Evolutionary conservation across 2,888 invertebrate genomes (phyloP).

Genomic region (Amiota communis): DNA sequence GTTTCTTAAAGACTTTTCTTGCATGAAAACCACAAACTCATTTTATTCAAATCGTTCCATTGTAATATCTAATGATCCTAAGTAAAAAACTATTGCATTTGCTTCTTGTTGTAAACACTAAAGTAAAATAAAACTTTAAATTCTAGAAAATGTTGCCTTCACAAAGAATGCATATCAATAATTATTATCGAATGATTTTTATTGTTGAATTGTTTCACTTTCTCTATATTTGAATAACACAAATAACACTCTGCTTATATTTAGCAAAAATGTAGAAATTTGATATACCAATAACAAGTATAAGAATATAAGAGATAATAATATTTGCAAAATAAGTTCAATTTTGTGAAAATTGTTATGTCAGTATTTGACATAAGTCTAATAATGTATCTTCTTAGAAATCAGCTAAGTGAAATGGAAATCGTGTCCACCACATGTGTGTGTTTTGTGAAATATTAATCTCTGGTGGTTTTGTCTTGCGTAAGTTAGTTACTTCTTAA

Average conservation of each 20-base stretch:
- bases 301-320: slow-evolving; percentile 1
- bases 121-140: too few relatives aligned
- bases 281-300: not conserved
- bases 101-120: too few relatives aligned
- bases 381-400: not conserved
- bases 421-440: not conserved
- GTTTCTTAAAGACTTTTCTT: too few relatives aligned
- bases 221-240: too few relatives aligned
- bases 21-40: too few relatives aligned
- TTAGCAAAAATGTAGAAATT: not conserved
- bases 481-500: slow-evolving; percentile 24
- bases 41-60: too few relatives aligned
- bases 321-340: slow-evolving; percentile 26
- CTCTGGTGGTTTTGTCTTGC: slow-evolving; percentile 22
- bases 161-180: too few relatives aligned
- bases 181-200: too few relatives aligned
- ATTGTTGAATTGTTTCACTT: too few relatives aligned
- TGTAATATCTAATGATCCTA: too few relatives aligned
- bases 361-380: not conserved
- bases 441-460: slow-evolving; percentile 23
- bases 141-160: too few relatives aligned
- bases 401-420: slow-evolving; percentile 8
- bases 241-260: not conserved
- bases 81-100: too few relatives aligned
- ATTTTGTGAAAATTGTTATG: slow-evolving; percentile 20